Evolutionary conservation across 2,113 vertebrate genomes (phyloP).

Genomic region (Agapornis roseicollis): DNA sequence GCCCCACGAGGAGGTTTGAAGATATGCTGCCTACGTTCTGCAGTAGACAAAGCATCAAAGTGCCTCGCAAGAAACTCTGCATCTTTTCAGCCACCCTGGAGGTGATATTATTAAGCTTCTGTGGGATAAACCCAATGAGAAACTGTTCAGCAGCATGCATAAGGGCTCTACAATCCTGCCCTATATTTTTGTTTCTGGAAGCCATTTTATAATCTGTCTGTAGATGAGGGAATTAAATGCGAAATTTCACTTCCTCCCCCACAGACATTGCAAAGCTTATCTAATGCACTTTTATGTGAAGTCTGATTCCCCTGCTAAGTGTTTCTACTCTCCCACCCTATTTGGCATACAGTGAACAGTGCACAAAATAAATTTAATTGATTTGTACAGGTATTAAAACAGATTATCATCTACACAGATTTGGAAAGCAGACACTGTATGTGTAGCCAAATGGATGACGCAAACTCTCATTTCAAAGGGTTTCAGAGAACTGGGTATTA

Average conservation of each 20-base stretch:
- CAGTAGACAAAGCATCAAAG: not conserved
- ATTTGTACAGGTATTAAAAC: conserved; percentile 40
- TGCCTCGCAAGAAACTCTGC: not conserved
- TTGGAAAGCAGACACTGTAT: not conserved
- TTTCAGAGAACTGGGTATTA: conserved; percentile 19
- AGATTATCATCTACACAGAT: conserved; percentile 22
- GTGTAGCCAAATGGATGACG: conserved; percentile 7
- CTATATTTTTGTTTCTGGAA: conserved; percentile 30
- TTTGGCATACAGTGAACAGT: conserved; percentile 23
- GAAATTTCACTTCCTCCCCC: not conserved
- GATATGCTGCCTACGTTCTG: not conserved
- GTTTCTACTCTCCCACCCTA: conserved; percentile 10
- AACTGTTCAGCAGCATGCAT: not conserved
- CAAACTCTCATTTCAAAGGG: conserved; percentile 24
- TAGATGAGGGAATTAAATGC: conserved; percentile 4
- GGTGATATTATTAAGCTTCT: not conserved
- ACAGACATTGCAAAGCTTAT: not conserved
- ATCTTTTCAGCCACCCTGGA: not conserved
- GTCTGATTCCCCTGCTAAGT: not conserved
- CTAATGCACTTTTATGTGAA: not conserved
- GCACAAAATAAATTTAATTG: conserved; percentile 40
- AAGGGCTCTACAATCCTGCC: not conserved
- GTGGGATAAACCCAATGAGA: not conserved
- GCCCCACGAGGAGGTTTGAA: not conserved
- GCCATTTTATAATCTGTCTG: not conserved